Conservation (phyloP, 2,113 vertebrate genomes). For the Corydoras maculifer region DNA sequence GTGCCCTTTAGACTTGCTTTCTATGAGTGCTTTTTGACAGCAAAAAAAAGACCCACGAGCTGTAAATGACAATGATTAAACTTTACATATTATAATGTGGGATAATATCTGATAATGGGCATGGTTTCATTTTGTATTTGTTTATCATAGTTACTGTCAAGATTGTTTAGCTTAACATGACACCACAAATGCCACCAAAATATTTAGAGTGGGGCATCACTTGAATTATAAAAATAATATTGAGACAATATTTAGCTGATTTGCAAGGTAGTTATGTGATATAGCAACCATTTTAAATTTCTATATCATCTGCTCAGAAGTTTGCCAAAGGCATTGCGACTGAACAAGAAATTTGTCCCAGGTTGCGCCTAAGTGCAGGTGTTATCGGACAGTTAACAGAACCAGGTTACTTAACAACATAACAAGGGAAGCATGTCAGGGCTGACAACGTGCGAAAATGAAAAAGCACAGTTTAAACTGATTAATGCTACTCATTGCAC, state of each 20-base stretch:
- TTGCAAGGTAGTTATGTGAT: neutral
- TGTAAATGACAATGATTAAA: constrained; percentile 38
- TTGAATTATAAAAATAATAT: neutral
- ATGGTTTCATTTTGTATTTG: constrained; percentile 17
- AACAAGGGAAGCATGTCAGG: no score
- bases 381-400: no score
- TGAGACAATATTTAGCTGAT: neutral
- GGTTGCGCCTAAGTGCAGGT: no score
- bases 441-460: no score
- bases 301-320: no score
- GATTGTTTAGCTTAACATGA: constrained; percentile 6
- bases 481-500: no score
- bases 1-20: constrained; percentile 35
- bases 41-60: constrained; percentile 19
- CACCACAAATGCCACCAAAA: neutral
- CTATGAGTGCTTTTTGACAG: constrained; percentile 44
- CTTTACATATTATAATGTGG: constrained; percentile 29
- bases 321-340: no score
- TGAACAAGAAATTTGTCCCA: no score
- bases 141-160: constrained; percentile 3
- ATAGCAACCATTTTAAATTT: no score
- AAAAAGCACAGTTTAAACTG: no score
- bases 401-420: no score
- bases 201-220: neutral
- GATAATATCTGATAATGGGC: constrained; percentile 15